These are phyloP conservation scores for Mythimna lalbum DNA, from an alignment of 2,888 invertebrate genomes.

Conservation along the genomic window DNA sequence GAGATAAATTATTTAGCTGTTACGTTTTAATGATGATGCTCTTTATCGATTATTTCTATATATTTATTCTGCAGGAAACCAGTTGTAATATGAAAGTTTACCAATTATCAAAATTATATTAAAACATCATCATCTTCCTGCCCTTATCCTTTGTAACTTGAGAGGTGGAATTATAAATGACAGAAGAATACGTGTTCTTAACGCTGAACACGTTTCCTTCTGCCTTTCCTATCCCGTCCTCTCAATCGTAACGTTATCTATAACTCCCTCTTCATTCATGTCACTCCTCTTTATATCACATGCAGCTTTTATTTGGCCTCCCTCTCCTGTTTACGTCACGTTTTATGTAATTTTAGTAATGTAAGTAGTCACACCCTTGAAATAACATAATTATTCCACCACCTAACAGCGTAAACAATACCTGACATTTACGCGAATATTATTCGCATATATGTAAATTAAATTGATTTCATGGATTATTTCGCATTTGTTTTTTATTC, in stretches of 20 bases:
- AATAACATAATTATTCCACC: conserved; percentile 11
- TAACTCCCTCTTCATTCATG: neutral
- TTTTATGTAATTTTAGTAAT: neutral
- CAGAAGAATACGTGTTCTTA: too few relatives aligned
- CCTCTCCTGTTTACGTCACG: neutral
- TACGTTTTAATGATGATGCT: too few relatives aligned
- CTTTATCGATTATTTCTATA: too few relatives aligned
- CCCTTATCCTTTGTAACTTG: neutral
- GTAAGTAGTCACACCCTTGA: conserved; percentile 4
- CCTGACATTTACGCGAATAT: conserved; percentile 31
- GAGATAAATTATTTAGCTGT: neutral
- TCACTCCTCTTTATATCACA: neutral
- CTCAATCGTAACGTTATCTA: neutral
- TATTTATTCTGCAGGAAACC: neutral
- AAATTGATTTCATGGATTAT: conserved; percentile 37
- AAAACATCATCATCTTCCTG: neutral
- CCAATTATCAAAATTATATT: neutral
- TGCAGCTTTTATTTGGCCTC: neutral
- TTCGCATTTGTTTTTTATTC: conserved; percentile 5
- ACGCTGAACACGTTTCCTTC: neutral
- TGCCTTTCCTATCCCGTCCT: neutral
- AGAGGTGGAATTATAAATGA: too few relatives aligned
- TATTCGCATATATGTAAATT: conserved; percentile 11
- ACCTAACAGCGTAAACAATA: conserved; percentile 19
- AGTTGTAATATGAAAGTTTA: neutral